Base-by-base conservation (phyloP, 2,797 vertebrate genomes). In the Karalla daura region DNA sequence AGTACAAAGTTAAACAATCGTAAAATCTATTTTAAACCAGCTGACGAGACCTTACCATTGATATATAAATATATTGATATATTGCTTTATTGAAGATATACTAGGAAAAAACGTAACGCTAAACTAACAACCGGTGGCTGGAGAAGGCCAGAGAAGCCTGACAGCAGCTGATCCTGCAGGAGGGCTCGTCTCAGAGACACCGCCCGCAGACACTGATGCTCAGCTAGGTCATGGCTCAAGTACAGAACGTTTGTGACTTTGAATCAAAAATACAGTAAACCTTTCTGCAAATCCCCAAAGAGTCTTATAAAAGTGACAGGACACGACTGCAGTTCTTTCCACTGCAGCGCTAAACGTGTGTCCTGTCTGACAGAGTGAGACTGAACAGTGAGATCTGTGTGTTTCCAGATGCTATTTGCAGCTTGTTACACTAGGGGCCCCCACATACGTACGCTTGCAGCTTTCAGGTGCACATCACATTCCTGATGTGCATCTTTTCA, bases 71-170 rank as follows among this genome's bases (percentile, higher is more conserved):
- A 84, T 85, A 85, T 40, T 60, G 30, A 76, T 82, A 86, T 88
- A 88, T 87, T 89, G 83, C 81, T 89, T 78, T 80, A 77, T 72
- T 77, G 62, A 79, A 73, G 67, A 78, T 79, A 77, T 74, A 81
- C 49, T 51, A 69, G 65, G 62, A 72, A 84, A 62, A 62, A 86
- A 83, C 23, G 25, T 60, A 62, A 81, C 24, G 40, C 52, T 62
- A 81, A 78, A 85, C 55, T 24, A 62, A 14, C 74, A 70, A 64
- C 41, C 15, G 21, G 47, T 4, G 15, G 53, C 35, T 63, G 65
- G 5, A 36, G 28, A 32, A 44, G 62, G 43, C 23, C 37, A 63
- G 32, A 66, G 61, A 78, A 73, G 54, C 44, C 46, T 72, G 24
- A 25, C 45, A 55, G 63, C 40, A 40, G 52, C 45, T 44, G 23